Base-by-base conservation (phyloP, 1,140 invertebrate species). In the Octopus bimaculoides region DNA sequence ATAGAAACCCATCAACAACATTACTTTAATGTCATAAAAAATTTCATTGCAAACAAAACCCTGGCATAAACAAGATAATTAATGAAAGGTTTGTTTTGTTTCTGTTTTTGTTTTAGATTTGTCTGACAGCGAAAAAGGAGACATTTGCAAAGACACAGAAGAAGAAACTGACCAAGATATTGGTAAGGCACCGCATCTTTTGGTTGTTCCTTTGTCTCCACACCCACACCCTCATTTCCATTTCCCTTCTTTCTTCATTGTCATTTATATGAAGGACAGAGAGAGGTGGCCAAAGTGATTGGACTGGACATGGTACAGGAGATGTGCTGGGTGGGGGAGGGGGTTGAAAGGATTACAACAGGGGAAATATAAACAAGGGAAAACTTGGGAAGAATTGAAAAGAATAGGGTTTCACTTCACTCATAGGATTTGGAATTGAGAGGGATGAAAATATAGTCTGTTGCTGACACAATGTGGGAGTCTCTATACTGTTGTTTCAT, bases 111-210 rank as follows among this genome's bases (percentile, higher is more conserved):
- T 71, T 78, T 71, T 78, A 80, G 84, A 76, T 76, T 81, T 81
- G 10, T 84, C 86, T 3, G 86, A 86, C 53, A 82, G 75, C 75
- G 87, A 88, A 17, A 85, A 83, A 79, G 78, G 74, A 52, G 85
- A 87, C 54, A 85, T 26, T 20, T 69, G 77, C 53, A 88, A 87
- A 81, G 87, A 88, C 77, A 87, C 85, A 20, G 86, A 87, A 76
- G 87, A 88, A 78, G 87, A 88, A 53, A 86, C 84, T 26, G 87
- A 87, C 75, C 82, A 81, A 75, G 87, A 87, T 75, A 79, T 77
- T 73, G 86, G 87, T 85, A 66, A 80, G 76, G 78, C 26, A 8
- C 41, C 10, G 10, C 73, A 17, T 26, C 53, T 54, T 26, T 17
- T 82, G 81, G 80, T 66, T 20, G 79, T 6, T 61, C 82, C 9